These are phyloP conservation scores for Oegoconia quadripuncta DNA, from an alignment of 2,888 invertebrate species.

Conservation along the genomic window DNA sequence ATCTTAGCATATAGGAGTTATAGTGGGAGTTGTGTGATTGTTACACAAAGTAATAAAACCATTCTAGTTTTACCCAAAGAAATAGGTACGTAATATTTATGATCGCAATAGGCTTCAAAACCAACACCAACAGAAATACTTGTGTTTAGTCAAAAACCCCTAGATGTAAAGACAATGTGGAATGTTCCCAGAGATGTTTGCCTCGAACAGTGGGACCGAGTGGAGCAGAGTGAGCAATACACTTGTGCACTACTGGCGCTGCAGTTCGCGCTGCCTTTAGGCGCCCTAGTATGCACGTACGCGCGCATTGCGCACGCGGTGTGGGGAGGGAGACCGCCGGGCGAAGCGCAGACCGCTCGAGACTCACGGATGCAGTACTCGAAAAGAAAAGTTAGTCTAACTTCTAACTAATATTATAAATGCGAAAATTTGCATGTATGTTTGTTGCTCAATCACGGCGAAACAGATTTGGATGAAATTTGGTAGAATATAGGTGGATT, in stretches of 20 bases:
- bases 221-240: slow-evolving; percentile 84
- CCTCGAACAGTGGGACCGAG: slow-evolving; percentile 84
- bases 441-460: no score
- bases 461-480: no score
- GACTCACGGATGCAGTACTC: slow-evolving; percentile 91
- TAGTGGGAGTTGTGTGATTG: no score
- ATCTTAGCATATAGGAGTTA: no score
- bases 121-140: no score
- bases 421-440: no score
- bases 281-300: slow-evolving; percentile 91
- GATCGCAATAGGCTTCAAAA: no score
- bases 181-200: slow-evolving; percentile 81
- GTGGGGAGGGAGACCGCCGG: slow-evolving; percentile 91
- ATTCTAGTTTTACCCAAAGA: no score
- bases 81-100: no score
- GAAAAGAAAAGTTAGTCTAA: slow-evolving; percentile 86
- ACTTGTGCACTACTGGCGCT: slow-evolving; percentile 87
- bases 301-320: slow-evolving; percentile 91
- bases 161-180: slow-evolving; percentile 3
- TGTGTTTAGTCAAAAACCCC: background rate
- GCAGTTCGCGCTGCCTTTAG: slow-evolving; percentile 90
- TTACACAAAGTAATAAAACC: no score
- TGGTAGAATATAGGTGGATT: no score
- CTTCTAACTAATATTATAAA: no score
- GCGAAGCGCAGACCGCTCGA: slow-evolving; percentile 90